Base-by-base conservation (phyloP, 2,113 vertebrate species). In the Dicrurus megarhynchus region DNA sequence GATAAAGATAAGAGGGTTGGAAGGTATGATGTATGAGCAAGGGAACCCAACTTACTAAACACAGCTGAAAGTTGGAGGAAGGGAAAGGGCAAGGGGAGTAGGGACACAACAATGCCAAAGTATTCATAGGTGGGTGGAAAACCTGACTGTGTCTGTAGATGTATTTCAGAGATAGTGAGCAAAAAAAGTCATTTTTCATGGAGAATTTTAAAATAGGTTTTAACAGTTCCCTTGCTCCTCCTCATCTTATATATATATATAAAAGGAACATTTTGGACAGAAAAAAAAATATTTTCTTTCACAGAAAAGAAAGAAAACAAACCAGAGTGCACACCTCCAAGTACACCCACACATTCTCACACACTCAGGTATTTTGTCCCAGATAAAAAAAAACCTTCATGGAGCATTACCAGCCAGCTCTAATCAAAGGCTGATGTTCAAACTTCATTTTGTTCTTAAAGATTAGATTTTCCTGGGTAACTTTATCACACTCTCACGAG, bases 1-100 rank as follows among this genome's bases (percentile, higher is more conserved):
- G 69, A 93, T 91, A 96, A 96, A 96, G 84, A 96, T 94, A 95
- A 96, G 84, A 13, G 7, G 21, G 33, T 75, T 94, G 78, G 90
- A 97, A 91, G 70, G 70, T 78, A 89, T 94, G 91, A 95, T 96
- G 47, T 56, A 95, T 87, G 82, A 89, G 47, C 74, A 94, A 81
- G 30, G 47, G 69, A 95, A 94, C 33, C 57, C 82, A 92, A 73
- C 83, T 77, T 70, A 76, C 41, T 89, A 71, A 87, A 73, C 28
- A 49, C 22, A 82, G 52, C 32, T 78, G 55, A 75, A 91, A 94
- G 57, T 52, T 27, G 21, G 42, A 85, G 26, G 33, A 93, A 85
- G 74, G 35, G 28, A 86, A 88, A 60, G 57, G 55, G 39, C 32
- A 50, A 60, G 22, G 10, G 20, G 44, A 82, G 12, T 35, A 67